Conservation (phyloP, 2,888 invertebrate species). For the Heliothis peltigera region DNA sequence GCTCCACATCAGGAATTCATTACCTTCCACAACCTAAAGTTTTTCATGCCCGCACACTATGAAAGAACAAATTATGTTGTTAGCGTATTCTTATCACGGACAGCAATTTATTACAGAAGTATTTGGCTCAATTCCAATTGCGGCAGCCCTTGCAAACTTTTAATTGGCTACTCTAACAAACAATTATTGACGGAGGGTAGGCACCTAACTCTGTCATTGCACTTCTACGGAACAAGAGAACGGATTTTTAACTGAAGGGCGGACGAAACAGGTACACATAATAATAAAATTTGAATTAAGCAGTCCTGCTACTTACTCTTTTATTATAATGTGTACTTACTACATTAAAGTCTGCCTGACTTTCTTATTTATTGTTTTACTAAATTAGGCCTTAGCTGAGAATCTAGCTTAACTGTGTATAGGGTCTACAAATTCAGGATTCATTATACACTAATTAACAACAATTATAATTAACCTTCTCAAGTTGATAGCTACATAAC, state of each 20-base stretch:
- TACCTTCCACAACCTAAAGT: constrained; percentile 53
- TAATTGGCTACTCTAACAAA: constrained; percentile 74
- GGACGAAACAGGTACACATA: not conserved
- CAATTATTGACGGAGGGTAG: constrained; percentile 60
- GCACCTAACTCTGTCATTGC: constrained; percentile 57
- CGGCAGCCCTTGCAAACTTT: constrained; percentile 74
- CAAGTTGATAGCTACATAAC: too few species aligned
- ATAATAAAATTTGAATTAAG: constrained; percentile 7
- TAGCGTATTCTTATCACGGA: constrained; percentile 68
- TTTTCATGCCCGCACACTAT: constrained; percentile 59
- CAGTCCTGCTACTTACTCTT: not conserved
- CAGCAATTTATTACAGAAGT: constrained; percentile 68
- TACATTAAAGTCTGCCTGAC: too few species aligned
- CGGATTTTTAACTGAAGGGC: constrained; percentile 17
- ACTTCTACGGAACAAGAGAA: constrained; percentile 50
- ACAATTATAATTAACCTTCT: too few species aligned
- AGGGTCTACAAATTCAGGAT: too few species aligned
- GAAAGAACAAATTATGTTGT: constrained; percentile 63
- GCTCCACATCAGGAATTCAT: constrained; percentile 59
- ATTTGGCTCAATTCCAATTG: constrained; percentile 74
- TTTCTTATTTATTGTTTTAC: too few species aligned
- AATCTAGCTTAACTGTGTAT: too few species aligned
- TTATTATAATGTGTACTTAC: too few species aligned
- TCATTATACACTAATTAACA: too few species aligned
- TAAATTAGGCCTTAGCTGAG: too few species aligned